Percentiles rank a stretch among this genome's conserved stretches.
Conservation (phyloP, 2,113 vertebrate genomes). For the Abramis brama region DNA sequence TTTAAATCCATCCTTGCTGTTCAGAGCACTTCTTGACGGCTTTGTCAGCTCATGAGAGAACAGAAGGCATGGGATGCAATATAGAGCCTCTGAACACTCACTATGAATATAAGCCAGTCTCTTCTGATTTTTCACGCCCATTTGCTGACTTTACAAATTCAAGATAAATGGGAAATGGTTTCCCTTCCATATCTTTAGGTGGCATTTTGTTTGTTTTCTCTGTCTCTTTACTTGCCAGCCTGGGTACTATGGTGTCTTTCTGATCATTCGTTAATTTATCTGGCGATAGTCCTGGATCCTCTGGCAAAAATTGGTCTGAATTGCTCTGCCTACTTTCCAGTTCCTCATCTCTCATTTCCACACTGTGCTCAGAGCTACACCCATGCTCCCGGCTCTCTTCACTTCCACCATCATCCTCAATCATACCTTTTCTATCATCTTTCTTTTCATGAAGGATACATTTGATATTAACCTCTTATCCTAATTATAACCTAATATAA, state of each 20-base stretch:
- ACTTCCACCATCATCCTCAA: too few relatives aligned
- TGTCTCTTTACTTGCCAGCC: background rate
- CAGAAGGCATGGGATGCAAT: conserved; percentile 41
- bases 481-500: too few relatives aligned
- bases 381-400: too few relatives aligned
- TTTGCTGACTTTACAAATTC: background rate
- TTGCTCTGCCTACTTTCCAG: too few relatives aligned
- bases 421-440: too few relatives aligned
- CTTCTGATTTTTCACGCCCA: conserved; percentile 22
- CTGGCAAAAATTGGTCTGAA: too few relatives aligned
- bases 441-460: too few relatives aligned
- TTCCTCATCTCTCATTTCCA: too few relatives aligned
- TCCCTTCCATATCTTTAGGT: background rate
- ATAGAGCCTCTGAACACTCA: background rate
- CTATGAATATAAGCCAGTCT: conserved; percentile 23
- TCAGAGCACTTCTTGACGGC: conserved; percentile 2
- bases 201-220: background rate
- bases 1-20: background rate
- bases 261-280: background rate
- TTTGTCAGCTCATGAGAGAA: conserved; percentile 1
- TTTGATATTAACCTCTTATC: too few relatives aligned
- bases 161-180: background rate
- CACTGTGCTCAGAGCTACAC: too few relatives aligned
- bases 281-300: background rate
- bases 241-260: background rate